A percentile compares a stretch with the other conserved stretches of the same genome.
Conservation (phyloP, 1,140 invertebrate species). For the Drosophila albomicans region DNA sequence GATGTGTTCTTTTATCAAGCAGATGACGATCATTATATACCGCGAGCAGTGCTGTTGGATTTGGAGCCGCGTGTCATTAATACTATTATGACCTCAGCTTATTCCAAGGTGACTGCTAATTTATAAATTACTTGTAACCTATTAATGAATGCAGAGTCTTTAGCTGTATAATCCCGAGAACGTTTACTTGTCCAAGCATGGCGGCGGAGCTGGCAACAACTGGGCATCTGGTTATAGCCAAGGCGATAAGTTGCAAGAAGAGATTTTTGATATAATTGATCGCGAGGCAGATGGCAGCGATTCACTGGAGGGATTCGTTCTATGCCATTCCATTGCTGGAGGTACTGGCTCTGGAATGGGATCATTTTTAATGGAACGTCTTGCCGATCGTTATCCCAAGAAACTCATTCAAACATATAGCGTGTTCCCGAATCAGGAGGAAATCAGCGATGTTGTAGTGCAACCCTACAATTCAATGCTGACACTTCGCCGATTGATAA, state of each 20-base stretch:
- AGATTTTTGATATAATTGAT: conserved; percentile 99
- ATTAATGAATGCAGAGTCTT: neutral
- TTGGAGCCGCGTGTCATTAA: conserved; percentile 99
- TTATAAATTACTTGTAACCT: neutral
- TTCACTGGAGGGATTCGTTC: conserved; percentile 98
- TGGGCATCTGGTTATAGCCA: conserved; percentile 99
- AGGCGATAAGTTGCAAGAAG: conserved; percentile 97
- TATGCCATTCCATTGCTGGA: conserved; percentile 99
- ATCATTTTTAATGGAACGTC: conserved; percentile 96
- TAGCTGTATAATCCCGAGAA: conserved; percentile 99
- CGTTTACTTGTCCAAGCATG: conserved; percentile 98
- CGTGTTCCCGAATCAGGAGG: conserved; percentile 99
- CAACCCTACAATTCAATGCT: conserved; percentile 99
- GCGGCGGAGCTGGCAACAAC: conserved; percentile 99
- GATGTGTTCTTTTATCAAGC: conserved; percentile 99
- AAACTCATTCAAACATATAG: conserved; percentile 99
- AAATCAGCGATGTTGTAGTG: conserved; percentile 99
- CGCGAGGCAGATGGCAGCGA: conserved; percentile 99
- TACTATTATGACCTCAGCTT: conserved; percentile 97
- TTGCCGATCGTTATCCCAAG: conserved; percentile 98
- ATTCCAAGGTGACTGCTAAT: conserved; percentile 91
- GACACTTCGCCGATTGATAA: conserved; percentile 97
- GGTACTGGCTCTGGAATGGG: conserved; percentile 99
- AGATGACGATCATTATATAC: conserved; percentile 99
- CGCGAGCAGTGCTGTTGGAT: conserved; percentile 97